Conservation (phyloP, 2,888 invertebrate genomes). For the Agrochola litura region DNA sequence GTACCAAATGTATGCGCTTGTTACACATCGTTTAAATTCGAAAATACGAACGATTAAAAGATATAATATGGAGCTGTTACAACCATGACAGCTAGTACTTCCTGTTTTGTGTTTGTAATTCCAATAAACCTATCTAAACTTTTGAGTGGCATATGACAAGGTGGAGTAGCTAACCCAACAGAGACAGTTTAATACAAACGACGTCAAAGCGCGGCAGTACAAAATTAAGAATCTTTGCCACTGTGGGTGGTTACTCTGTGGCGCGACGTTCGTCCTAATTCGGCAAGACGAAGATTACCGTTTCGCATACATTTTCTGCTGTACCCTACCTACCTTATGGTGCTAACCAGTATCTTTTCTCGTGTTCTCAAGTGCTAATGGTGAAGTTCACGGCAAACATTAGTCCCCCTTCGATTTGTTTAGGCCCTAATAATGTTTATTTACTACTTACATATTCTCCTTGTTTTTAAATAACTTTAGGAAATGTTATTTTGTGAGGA, state of each 20-base stretch:
- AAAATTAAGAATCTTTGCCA: not conserved
- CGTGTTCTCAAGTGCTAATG: slow-evolving; percentile 21
- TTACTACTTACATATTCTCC: slow-evolving; percentile 16
- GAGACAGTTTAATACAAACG: not conserved
- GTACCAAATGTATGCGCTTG: not conserved
- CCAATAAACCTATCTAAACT: not conserved
- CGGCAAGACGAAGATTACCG: not conserved
- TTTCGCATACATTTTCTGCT: not conserved
- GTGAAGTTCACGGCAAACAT: slow-evolving; percentile 43
- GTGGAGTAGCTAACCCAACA: not conserved
- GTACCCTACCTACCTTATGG: not conserved
- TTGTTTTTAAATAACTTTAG: slow-evolving; percentile 6
- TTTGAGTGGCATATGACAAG: not conserved
- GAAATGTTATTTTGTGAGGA: not conserved
- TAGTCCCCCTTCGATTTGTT: slow-evolving; percentile 32
- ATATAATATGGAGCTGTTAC: not conserved
- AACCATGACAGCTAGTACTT: not conserved
- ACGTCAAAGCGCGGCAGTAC: not conserved
- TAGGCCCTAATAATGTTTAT: slow-evolving; percentile 43
- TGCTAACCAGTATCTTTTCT: slow-evolving; percentile 3
- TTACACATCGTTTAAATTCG: too few relatives aligned
- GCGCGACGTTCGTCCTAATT: not conserved
- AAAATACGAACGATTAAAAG: not conserved
- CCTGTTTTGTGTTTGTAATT: not conserved
- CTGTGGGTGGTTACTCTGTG: not conserved